Percentiles rank a stretch among this genome's conserved stretches.
Conservation (phyloP, 2,888 invertebrate genomes). For the Drosophila atripex region DNA sequence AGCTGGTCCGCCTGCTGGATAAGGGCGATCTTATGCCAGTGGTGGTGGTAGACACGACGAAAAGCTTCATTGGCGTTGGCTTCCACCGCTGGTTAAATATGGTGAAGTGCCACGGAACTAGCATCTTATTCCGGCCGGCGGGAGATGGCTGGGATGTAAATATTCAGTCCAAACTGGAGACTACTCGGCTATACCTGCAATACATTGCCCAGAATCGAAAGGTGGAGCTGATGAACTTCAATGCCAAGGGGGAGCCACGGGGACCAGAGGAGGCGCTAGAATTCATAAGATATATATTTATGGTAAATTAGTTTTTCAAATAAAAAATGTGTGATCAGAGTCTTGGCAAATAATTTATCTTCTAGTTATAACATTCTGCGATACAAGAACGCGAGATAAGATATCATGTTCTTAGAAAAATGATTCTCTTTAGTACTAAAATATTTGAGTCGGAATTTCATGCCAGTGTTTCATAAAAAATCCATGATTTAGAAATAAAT, state of each 20-base stretch:
- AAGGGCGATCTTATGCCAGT: conserved; percentile 15
- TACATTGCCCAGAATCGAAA: conserved; percentile 19
- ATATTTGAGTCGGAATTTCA: background rate
- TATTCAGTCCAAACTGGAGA: background rate
- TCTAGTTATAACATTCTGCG: no score
- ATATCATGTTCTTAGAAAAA: background rate
- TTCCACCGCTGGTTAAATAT: conserved; percentile 11
- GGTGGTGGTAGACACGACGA: conserved; percentile 31
- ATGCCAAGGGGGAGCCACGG: conserved; percentile 28
- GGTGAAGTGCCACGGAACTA: conserved; percentile 13
- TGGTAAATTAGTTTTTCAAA: background rate
- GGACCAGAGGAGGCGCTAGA: conserved; percentile 7
- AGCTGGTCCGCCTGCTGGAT: conserved; percentile 13
- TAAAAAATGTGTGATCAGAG: no score
- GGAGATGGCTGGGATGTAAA: conserved; percentile 13
- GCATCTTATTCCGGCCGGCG: conserved; percentile 10
- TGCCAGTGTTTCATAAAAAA: background rate
- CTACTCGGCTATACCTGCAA: conserved; percentile 22
- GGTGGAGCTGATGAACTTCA: conserved; percentile 35
- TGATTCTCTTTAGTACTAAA: background rate
- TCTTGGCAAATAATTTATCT: no score
- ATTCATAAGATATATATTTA: conserved; percentile 24
- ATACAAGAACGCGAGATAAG: background rate
- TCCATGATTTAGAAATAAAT: background rate
- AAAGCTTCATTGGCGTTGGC: conserved; percentile 29